Percentiles rank a stretch among this genome's conserved stretches.
These are phyloP conservation scores for Gasteruption jaculator DNA, from an alignment of 2,888 invertebrate species.

Conservation along the genomic window DNA sequence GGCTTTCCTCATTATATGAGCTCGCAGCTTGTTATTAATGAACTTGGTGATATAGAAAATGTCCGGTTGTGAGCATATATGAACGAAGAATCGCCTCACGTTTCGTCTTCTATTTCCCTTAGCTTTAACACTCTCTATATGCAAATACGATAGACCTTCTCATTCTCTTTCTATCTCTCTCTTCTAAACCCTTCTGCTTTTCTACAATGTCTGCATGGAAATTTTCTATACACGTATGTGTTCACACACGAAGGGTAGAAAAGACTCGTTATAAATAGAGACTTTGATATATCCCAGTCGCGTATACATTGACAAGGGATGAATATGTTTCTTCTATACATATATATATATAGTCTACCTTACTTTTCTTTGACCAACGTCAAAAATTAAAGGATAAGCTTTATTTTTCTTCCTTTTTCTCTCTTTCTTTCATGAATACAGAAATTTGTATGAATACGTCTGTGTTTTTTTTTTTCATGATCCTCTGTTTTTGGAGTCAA, in stretches of 20 bases:
- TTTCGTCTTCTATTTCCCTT: conserved; percentile 51
- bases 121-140: conserved; percentile 51
- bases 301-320: conserved; percentile 36
- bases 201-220: too few species aligned
- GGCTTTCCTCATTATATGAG: too few species aligned
- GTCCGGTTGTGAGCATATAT: conserved; percentile 42
- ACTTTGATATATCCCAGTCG: conserved; percentile 48
- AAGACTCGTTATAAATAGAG: conserved; percentile 45
- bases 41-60: conserved; percentile 46
- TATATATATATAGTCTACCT: too few species aligned
- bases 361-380: too few species aligned
- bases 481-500: too few species aligned
- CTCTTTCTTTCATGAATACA: too few species aligned
- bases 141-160: conserved; percentile 42
- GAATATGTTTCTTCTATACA: too few species aligned
- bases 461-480: too few species aligned
- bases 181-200: neutral
- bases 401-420: too few species aligned
- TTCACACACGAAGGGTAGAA: conserved; percentile 12
- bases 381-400: too few species aligned
- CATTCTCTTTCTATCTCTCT: conserved; percentile 7
- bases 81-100: conserved; percentile 48
- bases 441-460: too few species aligned
- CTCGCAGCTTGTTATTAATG: conserved; percentile 47
- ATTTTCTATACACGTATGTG: conserved; percentile 17